Evolutionary conservation across 2,797 vertebrate species (phyloP), one percentile per base, ranked within the genome.

Genomic region (Sebastes oblongus): DNA sequence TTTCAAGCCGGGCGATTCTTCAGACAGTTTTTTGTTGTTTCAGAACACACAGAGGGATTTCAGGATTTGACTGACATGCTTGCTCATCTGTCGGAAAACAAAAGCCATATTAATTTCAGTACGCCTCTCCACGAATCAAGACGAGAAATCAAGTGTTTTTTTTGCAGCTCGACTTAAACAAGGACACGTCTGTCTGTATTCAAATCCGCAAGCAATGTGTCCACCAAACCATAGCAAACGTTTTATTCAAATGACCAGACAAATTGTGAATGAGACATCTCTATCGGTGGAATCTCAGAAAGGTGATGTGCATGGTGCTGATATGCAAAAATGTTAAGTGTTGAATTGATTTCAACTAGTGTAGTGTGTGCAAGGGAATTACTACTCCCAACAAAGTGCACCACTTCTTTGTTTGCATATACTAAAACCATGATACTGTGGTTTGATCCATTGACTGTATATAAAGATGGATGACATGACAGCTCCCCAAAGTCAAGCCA

Each of bases 101-200:
- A 92, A 86, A 89, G 69, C 42, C 83, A 58, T 74, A 85, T 92
- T 91, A 85, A 81, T 88, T 83, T 83, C 80, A 61, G 24, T n/a
- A 30, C 2, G 4, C 64, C 64, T 72, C 56, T 46, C 56, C 6
- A 12, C 61, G 60, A 78, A 25, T 82, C 61, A 65, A 79, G 79
- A 39, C 68, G 20, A n/a, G 50, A 54, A 54, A 54, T 54, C 20
- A n/a, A 54, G 50, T 66, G 39, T 2, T 70, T 66, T 81, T 80
- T 78, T 73, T 79, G 66, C 27, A 67, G 79, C 80, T 72, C 14
- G 5, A 73, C 66, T 78, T 77, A 50, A 87, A 91, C 84, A 87
- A 87, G 66, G 58, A 74, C 58, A 32, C 1, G 6, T 82, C 74
- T 81, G 81, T 88, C 71, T 86, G 56, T 79, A 87, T 88, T 93